Evolutionary conservation across 2,797 vertebrate genomes (phyloP), one percentile per base, ranked within the genome.

Genomic region (Premnoplex brunnescens): DNA sequence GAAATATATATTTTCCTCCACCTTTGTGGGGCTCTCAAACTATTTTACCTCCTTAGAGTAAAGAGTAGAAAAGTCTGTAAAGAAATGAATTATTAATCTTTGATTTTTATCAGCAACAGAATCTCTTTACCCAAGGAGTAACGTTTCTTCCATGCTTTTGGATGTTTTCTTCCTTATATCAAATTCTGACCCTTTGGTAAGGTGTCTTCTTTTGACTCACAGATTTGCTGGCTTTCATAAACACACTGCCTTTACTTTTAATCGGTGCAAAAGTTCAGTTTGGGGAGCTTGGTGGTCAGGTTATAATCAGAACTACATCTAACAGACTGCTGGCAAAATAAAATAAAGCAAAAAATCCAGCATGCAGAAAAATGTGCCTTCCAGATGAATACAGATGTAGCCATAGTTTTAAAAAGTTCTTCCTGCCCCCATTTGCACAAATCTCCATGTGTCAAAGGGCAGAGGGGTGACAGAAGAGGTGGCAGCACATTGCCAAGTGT

Each of bases 61-160:
- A 96, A 90, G 79, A 97, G 91, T 92, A 84, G 74, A 97, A 49
- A 92, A 93, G 63, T 95, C 95, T 90, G 91, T 94, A 93, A 97
- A 97, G 80, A 97, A 97, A 98, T 98, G 95, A 97, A 98, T 98
- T 98, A 97, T 97, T 98, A 96, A 98, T 98, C 82, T 94, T 75
- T 90, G 84, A 81, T 97, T 97, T 84, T 97, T 97, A 94, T 96
- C 68, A 59, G 94, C 85, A 96, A 89, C 81, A 91, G 88, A 96
- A 97, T 96, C 96, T 90, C 87, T 97, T 97, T 97, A 95, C 75
- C 67, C 77, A 88, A 95, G 84, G 56, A 97, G 85, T 48, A 91
- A 52, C 73, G 74, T 97, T 97, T 97, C 94, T 95, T 94, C 96
- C 82, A 80, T 60, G 69, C 49, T 97, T 97, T 98, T 95, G 85